Conservation (phyloP, 1,140 invertebrate species). For the Lordiphosa mommai region DNA sequence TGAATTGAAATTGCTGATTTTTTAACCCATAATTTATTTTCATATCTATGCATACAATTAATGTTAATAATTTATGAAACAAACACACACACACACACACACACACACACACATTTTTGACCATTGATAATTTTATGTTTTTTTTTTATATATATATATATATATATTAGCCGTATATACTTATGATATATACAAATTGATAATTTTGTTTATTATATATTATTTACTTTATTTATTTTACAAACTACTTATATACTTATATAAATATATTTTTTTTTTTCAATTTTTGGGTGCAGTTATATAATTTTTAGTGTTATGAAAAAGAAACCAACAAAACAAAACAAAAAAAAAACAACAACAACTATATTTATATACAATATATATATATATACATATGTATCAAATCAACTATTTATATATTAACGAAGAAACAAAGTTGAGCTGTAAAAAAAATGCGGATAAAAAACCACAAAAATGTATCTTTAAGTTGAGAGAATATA, state of each 20-base stretch:
- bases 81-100: constrained; percentile 25
- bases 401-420: constrained; percentile 32
- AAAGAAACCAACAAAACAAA: neutral
- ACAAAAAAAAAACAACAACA: neutral
- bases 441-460: constrained; percentile 5
- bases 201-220: constrained; percentile 54
- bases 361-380: too few relatives aligned
- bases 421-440: constrained; percentile 6
- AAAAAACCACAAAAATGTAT: constrained; percentile 2
- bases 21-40: constrained; percentile 58
- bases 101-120: constrained; percentile 37
- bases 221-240: constrained; percentile 43
- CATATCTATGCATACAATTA: constrained; percentile 48
- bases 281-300: constrained; percentile 66
- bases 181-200: constrained; percentile 45
- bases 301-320: constrained; percentile 43
- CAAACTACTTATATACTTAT: constrained; percentile 42
- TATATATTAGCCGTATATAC: constrained; percentile 13
- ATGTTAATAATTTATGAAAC: constrained; percentile 72
- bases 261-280: constrained; percentile 40
- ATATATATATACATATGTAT: too few relatives aligned
- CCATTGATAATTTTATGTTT: constrained; percentile 77
- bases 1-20: constrained; percentile 18
- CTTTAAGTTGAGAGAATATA: constrained; percentile 1
- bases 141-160: constrained; percentile 29